A percentile compares a stretch with the other conserved stretches of the same genome.
Evolutionary conservation across 2,113 vertebrate genomes (phyloP).

Genomic region (Protobothrops flavoviridis): DNA sequence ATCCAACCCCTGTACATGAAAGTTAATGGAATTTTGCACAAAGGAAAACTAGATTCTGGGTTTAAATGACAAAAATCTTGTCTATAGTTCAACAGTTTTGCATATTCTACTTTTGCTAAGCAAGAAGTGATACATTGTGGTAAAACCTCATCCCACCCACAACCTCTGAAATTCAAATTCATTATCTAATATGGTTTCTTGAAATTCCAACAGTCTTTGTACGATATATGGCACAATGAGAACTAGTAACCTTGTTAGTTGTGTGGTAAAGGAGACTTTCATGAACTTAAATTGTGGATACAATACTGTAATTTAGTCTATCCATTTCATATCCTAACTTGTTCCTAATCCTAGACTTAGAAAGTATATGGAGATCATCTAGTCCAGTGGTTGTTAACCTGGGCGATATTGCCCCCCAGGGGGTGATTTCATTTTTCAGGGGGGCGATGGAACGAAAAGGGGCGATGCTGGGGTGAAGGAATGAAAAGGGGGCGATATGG

Average conservation of each 20-base stretch:
- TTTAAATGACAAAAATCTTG: background rate
- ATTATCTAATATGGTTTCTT: no score
- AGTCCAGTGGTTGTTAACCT: background rate
- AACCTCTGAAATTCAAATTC: background rate
- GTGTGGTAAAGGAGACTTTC: background rate
- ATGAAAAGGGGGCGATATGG: no score
- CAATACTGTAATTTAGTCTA: no score
- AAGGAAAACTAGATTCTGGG: background rate
- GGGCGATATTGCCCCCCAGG: no score
- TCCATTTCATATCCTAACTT: background rate
- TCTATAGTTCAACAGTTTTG: background rate
- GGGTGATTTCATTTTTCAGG: no score
- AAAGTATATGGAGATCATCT: background rate
- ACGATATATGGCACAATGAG: background rate
- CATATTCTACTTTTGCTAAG: background rate
- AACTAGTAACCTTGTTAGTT: background rate
- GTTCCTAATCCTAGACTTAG: background rate
- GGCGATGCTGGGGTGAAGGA: no score
- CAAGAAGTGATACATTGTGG: background rate
- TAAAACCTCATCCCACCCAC: background rate
- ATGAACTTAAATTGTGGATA: background rate
- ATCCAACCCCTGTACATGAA: background rate
- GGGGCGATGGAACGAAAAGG: no score
- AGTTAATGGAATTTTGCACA: background rate
- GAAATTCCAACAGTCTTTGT: background rate